Evolutionary conservation across 1,140 invertebrate genomes (phyloP).

Genomic region (Lordiphosa mommai): DNA sequence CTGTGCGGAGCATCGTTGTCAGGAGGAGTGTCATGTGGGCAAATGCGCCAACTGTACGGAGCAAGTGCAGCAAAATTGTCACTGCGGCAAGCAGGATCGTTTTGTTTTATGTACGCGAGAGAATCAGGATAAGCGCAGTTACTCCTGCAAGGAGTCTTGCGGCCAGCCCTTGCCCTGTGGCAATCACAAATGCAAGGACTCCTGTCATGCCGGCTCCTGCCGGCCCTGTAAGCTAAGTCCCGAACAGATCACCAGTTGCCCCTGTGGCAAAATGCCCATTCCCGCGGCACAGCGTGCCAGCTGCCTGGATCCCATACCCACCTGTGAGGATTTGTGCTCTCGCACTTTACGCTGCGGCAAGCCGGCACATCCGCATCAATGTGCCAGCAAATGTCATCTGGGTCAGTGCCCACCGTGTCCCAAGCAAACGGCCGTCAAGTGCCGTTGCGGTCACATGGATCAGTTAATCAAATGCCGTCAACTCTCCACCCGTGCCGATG

Average conservation of each 20-base stretch:
- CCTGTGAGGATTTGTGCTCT: conserved; percentile 90
- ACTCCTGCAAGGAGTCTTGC: conserved; percentile 86
- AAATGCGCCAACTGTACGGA: conserved; percentile 86
- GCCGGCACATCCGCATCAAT: conserved; percentile 85
- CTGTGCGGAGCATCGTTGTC: conserved; percentile 88
- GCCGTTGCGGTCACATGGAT: conserved; percentile 94
- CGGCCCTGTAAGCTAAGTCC: conserved; percentile 84
- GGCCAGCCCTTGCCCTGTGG: conserved; percentile 86
- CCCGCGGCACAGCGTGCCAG: conserved; percentile 81
- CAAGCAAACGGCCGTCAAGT: conserved; percentile 88
- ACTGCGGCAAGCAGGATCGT: conserved; percentile 78
- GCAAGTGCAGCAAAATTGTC: conserved; percentile 81
- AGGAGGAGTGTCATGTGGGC: conserved; percentile 88
- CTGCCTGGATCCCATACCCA: conserved; percentile 93
- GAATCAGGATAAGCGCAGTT: conserved; percentile 77
- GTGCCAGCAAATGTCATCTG: conserved; percentile 86
- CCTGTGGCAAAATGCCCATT: conserved; percentile 88
- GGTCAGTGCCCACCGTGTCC: conserved; percentile 91
- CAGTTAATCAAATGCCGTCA: conserved; percentile 90
- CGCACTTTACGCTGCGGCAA: conserved; percentile 91
- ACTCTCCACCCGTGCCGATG: conserved; percentile 85
- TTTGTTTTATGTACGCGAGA: conserved; percentile 81
- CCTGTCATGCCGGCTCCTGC: conserved; percentile 87
- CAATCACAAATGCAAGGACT: conserved; percentile 87
- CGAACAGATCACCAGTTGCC: conserved; percentile 87